Evolutionary conservation across 37 sponge, comb jelly and placozoan species (phyloP), one percentile per base, ranked within the genome.

Genomic region (Halichondria panicea): DNA sequence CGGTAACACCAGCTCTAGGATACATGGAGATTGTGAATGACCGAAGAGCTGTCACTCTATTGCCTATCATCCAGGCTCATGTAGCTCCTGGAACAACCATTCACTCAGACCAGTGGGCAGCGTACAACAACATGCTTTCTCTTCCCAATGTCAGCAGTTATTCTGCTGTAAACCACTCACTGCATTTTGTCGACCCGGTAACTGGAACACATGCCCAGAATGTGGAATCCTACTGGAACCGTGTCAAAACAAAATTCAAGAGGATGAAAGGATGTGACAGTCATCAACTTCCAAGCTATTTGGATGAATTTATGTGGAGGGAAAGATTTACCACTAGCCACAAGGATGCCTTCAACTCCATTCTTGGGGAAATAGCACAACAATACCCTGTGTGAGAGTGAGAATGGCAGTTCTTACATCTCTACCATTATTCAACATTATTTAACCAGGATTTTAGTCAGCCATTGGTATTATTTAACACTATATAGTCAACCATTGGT

Each of bases 271-370:
- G 91, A 21, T 48, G 54, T 28, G 32, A 43, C 9, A 19, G 22
- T 24, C 46, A 53, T 6, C 63, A 76, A 19, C 64, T 91, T 1
- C 75, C 80, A 0, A 55, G 66, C 35, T 86, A 91, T 58, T 25
- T 91, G 41, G 88, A 87, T 66, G 84, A 91, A 46, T 91, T 86
- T 45, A 91, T 91, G 92, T 87, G 87, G 88, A 34, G 75, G 45
- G 92, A 86, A 65, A 19, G 87, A 19, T 59, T n/a, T n/a, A n/a
- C n/a, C n/a, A n/a, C n/a, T n/a, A n/a, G n/a, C n/a, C n/a, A n/a
- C n/a, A n/a, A n/a, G n/a, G n/a, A n/a, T n/a, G n/a, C n/a, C n/a
- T n/a, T n/a, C n/a, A n/a, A n/a, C n/a, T n/a, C n/a, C n/a, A n/a
- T n/a, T n/a, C n/a, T n/a, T n/a, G n/a, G n/a, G n/a, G n/a, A n/a